Conservation (phyloP, 2,797 vertebrate genomes). For the Petrocephalus sullivani region DNA sequence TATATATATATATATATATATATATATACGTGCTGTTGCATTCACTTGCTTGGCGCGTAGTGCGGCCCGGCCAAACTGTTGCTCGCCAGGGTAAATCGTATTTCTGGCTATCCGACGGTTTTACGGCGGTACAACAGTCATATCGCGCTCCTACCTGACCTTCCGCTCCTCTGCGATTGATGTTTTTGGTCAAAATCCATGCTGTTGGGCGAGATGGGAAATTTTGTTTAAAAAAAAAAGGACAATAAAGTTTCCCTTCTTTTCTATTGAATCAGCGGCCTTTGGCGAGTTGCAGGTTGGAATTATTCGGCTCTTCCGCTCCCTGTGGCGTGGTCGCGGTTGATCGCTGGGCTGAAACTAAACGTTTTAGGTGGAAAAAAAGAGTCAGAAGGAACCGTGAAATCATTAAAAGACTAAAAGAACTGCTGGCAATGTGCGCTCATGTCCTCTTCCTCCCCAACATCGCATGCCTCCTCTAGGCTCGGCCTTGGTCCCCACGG, state of each 20-base stretch:
- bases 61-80: neutral
- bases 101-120: neutral
- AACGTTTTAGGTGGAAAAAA: conserved; percentile 99
- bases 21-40: neutral
- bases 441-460: conserved; percentile 79
- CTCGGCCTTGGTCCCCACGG: conserved; percentile 63
- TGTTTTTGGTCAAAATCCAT: conserved; percentile 89
- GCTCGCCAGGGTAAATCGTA: neutral
- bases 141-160: conserved; percentile 77
- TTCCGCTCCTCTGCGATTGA: conserved; percentile 72
- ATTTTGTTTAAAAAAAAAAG: conserved; percentile 36
- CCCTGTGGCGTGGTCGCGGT: conserved; percentile 89
- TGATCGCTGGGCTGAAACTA: conserved; percentile 99
- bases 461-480: conserved; percentile 71
- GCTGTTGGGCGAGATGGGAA: conserved; percentile 56
- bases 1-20: no score
- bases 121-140: neutral
- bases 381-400: conserved; percentile 91
- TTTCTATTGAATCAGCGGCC: conserved; percentile 53
- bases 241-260: conserved; percentile 40
- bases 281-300: conserved; percentile 74
- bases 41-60: neutral
- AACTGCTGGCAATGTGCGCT: conserved; percentile 88
- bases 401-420: conserved; percentile 97
- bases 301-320: conserved; percentile 98